Base-by-base conservation (phyloP, 2,888 invertebrate genomes). In the Diaperis boleti region DNA sequence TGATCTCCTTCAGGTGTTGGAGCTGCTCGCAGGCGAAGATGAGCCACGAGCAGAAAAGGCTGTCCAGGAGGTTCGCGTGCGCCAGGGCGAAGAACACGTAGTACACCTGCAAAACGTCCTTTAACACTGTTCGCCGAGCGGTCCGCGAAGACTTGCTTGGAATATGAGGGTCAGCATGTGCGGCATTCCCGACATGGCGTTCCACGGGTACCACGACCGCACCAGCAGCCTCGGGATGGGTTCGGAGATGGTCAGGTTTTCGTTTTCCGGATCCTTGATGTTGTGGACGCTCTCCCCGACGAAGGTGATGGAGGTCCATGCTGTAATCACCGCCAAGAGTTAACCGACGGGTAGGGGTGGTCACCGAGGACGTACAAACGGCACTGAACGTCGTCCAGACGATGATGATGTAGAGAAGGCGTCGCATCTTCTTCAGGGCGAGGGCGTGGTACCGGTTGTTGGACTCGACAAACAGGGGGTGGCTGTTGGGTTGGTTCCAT, bases 1-100 rank as follows among this genome's bases (percentile, higher is more conserved):
- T 90, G 65, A 94, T 94, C 42, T 91, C 90, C 77, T 94, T 94
- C 31, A 94, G 82, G 78, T 94, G 94, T 76, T 92, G 91, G 59
- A 94, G 82, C 77, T 94, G 94, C 72, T 94, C 94, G 72, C 94
- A 94, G 0, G 94, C 92, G 74, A 92, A 93, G 62, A 94, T 88
- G 69, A 94, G 75, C 92, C 92, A 93, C 1, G 91, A 92, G 76
- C 92, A 93, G 82, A 94, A 94, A 72, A 94, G 83, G 0, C 91
- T 88, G 75, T 94, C 94, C 37, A 85, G 63, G n/a, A 86, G 78
- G 72, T 87, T 87, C 0, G 86, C 81, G 35, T 82, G 82, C 3
- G 75, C 71, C 67, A 82, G 72, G 4, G 81, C 79, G 69, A 82
- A 81, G 39, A 79, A 71, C 1, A 82, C 80, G 71, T 81, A 82